A percentile compares a stretch with the other conserved stretches of the same genome.
These are phyloP conservation scores for Liodrosophila aerea DNA, from an alignment of 2,888 invertebrate species.

Conservation along the genomic window DNA sequence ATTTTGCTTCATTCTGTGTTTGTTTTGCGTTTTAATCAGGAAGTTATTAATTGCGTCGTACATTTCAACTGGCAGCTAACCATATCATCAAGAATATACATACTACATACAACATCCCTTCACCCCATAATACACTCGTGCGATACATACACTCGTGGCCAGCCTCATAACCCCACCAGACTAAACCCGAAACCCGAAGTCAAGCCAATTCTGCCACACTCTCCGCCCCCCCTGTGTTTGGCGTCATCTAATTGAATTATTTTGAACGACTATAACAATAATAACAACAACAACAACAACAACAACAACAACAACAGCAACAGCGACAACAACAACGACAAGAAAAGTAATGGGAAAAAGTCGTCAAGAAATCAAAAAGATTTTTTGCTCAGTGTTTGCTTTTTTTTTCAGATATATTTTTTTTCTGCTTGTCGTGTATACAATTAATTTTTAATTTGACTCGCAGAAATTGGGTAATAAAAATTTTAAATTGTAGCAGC, in stretches of 20 bases:
- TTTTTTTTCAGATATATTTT: slow-evolving; percentile 19
- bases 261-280: slow-evolving; percentile 63
- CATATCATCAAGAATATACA: slow-evolving; percentile 53
- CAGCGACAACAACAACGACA: slow-evolving; percentile 13
- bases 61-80: slow-evolving; percentile 63
- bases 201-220: slow-evolving; percentile 33
- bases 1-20: slow-evolving; percentile 47
- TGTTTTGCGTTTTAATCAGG: slow-evolving; percentile 72
- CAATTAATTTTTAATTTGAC: slow-evolving; percentile 73
- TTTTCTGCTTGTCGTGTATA: slow-evolving; percentile 52
- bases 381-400: slow-evolving; percentile 51
- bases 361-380: slow-evolving; percentile 68
- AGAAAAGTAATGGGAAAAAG: slow-evolving; percentile 35
- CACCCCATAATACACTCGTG: too few species aligned
- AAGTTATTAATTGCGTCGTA: slow-evolving; percentile 74
- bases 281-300: slow-evolving; percentile 39
- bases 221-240: slow-evolving; percentile 45
- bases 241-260: slow-evolving; percentile 75
- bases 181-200: slow-evolving; percentile 27
- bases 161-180: slow-evolving; percentile 5
- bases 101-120: not conserved
- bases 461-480: slow-evolving; percentile 73
- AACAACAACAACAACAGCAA: slow-evolving; percentile 23
- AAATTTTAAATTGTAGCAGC: slow-evolving; percentile 68
- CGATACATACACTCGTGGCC: too few species aligned